Evolutionary conservation across 2,113 vertebrate genomes (phyloP), one percentile per base, ranked within the genome.

Genomic region (Acrocephalus kingi): DNA sequence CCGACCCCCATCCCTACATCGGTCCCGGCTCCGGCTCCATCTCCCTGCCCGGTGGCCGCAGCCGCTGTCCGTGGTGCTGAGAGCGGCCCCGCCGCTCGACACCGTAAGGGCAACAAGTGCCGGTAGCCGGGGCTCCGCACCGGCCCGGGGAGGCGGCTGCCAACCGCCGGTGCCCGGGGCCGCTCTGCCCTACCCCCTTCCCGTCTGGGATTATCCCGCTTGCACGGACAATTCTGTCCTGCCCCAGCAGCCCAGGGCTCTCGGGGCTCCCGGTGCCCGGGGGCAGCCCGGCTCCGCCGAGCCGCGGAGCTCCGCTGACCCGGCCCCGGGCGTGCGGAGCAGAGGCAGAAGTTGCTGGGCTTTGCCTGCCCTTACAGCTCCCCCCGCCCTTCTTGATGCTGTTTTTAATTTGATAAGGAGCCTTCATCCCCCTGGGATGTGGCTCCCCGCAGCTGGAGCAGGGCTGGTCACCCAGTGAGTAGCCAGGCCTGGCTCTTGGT

Each of bases 1-100:
- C 45, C 37, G 31, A 76, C 2, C 31, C 52, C 13, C 45, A 30
- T 54, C 46, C 67, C 67, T 11, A 12, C 66, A 7, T 30, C 46
- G 45, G 4, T 61, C 15, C 35, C 45, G 37, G 30, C 35, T 82
- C 43, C 15, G 20, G 27, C n/a, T 24, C n/a, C 55, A 12, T 20
- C 45, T 15, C 27, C 28, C 72, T 5, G 22, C 24, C 23, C 46
- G 14, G 58, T 54, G 68, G 18, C 27, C 63, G 55, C 64, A 19
- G 68, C 58, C 69, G 80, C 97, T 98, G 97, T 98, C 97, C 97
- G 18, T 90, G 97, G 98, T 98, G 93, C 98, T 98, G 97, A 98
- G 94, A 24, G 13, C 33, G 59, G 82, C 51, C 7, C 59, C 35
- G 17, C n/a, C 28, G 20, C 39, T 35, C n/a, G 7, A 3, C 39